Conservation (phyloP, 2,888 invertebrate genomes). For the Nephrotoma appendiculata region DNA sequence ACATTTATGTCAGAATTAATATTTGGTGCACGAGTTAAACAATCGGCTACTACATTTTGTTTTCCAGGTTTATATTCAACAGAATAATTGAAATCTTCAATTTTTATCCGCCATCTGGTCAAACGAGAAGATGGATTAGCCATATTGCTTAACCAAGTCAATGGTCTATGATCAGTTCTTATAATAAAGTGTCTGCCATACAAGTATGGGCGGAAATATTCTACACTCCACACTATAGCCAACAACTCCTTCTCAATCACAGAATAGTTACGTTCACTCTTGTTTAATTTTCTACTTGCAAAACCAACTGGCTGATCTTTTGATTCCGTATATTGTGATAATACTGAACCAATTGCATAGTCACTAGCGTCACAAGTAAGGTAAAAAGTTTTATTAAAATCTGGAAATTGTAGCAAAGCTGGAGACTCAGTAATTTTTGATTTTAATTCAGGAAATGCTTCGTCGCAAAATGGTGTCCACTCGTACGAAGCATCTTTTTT, state of each 20-base stretch:
- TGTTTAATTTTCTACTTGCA: neutral
- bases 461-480: slow-evolving; percentile 10
- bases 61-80: too few relatives aligned
- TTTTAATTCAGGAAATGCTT: neutral
- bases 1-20: too few relatives aligned
- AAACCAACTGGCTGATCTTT: neutral
- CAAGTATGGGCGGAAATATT: neutral
- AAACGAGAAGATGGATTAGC: too few relatives aligned
- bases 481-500: slow-evolving; percentile 12
- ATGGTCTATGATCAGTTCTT: neutral
- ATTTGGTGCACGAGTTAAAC: too few relatives aligned
- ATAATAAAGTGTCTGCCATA: neutral
- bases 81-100: too few relatives aligned
- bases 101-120: too few relatives aligned
- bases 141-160: neutral
- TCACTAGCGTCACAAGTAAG: slow-evolving; percentile 20
- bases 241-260: neutral
- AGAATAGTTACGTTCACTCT: neutral
- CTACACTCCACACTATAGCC: neutral
- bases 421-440: slow-evolving; percentile 8
- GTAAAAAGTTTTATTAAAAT: slow-evolving; percentile 19
- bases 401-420: slow-evolving; percentile 24
- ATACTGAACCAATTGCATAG: slow-evolving; percentile 16
- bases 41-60: too few relatives aligned
- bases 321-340: slow-evolving; percentile 15